Evolutionary conservation across 2,113 vertebrate species (phyloP).

Genomic region (Aramus guarauna): DNA sequence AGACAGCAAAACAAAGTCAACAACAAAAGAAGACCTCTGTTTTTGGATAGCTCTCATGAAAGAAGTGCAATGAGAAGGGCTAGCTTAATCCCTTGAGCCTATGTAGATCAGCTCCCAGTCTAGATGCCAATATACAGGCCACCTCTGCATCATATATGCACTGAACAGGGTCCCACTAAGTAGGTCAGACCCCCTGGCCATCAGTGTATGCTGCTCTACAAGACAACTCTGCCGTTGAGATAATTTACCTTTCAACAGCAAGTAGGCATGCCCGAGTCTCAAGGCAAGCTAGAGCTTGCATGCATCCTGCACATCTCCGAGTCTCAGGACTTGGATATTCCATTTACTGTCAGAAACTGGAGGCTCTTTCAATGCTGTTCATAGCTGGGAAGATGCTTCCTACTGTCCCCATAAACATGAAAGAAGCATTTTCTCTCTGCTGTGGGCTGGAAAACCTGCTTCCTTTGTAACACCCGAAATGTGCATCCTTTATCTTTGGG

Average conservation of each 20-base stretch:
- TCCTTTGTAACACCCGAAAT: background rate
- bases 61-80: background rate
- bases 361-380: background rate
- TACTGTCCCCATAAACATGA: background rate
- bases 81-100: background rate
- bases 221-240: background rate
- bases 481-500: background rate
- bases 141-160: background rate
- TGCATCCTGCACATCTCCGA: background rate
- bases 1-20: background rate
- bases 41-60: background rate
- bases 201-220: accelerated
- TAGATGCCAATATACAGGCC: background rate
- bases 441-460: background rate
- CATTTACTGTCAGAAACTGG: background rate
- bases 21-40: accelerated
- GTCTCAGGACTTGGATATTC: background rate
- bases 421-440: background rate
- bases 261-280: background rate
- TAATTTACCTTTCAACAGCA: background rate
- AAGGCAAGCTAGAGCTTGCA: background rate
- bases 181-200: background rate
- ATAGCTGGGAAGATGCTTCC: background rate
- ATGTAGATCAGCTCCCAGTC: background rate
- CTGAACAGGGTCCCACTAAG: background rate